Conservation (phyloP, 2,888 invertebrate genomes). For the Cephalotes varians region DNA sequence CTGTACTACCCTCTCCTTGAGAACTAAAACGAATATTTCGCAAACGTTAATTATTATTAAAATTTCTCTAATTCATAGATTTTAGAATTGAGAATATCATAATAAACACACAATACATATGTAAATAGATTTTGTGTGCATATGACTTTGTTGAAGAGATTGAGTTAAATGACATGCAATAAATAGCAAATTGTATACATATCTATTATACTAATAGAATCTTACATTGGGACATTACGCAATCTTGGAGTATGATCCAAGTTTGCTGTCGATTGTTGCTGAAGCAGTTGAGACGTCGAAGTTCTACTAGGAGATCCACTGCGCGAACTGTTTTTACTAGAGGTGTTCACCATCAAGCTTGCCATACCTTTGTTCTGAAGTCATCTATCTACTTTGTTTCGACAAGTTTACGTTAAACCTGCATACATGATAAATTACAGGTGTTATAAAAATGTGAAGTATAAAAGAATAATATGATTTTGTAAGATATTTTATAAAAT, state of each 20-base stretch:
- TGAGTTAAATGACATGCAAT: slow-evolving; percentile 3
- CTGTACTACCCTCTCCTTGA: slow-evolving; percentile 83
- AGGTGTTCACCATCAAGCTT: slow-evolving; percentile 83
- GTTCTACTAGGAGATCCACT: slow-evolving; percentile 83
- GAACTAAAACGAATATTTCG: slow-evolving; percentile 66
- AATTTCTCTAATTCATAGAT: slow-evolving; percentile 32
- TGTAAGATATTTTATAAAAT: background rate
- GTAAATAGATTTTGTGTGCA: background rate
- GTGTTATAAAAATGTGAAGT: background rate
- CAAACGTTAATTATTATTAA: slow-evolving; percentile 27
- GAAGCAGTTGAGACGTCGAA: slow-evolving; percentile 75
- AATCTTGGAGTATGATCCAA: slow-evolving; percentile 81
- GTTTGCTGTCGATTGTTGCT: slow-evolving; percentile 73
- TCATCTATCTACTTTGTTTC: slow-evolving; percentile 65
- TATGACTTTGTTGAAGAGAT: background rate
- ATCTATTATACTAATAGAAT: slow-evolving; percentile 22
- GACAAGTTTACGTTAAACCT: slow-evolving; percentile 65
- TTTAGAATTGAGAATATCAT: slow-evolving; percentile 35
- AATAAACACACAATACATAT: slow-evolving; percentile 5
- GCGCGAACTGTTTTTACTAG: slow-evolving; percentile 84
- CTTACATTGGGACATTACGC: slow-evolving; percentile 84
- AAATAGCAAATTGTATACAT: slow-evolving; percentile 45
- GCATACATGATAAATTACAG: slow-evolving; percentile 25
- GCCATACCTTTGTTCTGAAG: slow-evolving; percentile 81
- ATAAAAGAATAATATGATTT: background rate